phyloP scores from a whole-genome alignment of 2,888 invertebrate genomes.

The Cerceris rybyensis region DNA sequence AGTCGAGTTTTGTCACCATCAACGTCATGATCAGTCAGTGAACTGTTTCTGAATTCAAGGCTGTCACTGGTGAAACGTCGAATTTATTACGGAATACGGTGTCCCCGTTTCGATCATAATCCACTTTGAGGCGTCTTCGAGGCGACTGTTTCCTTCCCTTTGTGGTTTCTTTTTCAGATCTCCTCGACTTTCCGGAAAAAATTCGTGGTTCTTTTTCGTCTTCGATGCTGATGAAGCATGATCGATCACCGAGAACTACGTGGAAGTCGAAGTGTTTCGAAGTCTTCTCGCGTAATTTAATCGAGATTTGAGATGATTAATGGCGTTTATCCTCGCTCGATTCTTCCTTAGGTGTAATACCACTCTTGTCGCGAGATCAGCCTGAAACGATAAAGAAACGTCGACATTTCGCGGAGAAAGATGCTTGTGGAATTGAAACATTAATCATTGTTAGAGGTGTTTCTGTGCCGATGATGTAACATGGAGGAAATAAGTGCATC shows the following conservation, averaged over 20 bases:
- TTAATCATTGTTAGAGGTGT: slow-evolving; percentile 17
- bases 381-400: slow-evolving; percentile 38
- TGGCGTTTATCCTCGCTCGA: slow-evolving; percentile 4
- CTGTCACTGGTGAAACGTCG: neutral
- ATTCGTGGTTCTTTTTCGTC: neutral
- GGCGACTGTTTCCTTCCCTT: too few species aligned
- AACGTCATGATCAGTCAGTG: slow-evolving; percentile 42
- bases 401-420: slow-evolving; percentile 13
- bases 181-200: neutral
- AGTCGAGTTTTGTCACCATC: slow-evolving; percentile 24
- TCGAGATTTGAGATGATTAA: slow-evolving; percentile 22
- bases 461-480: slow-evolving; percentile 3
- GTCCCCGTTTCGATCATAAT: neutral
- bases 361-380: neutral
- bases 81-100: neutral
- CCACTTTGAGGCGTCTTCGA: neutral
- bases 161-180: neutral
- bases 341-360: neutral
- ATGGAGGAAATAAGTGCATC: neutral
- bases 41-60: neutral
- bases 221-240: slow-evolving; percentile 20
- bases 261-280: slow-evolving; percentile 7
- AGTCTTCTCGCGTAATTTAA: neutral
- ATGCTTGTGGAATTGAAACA: slow-evolving; percentile 1
- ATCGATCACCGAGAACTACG: slow-evolving; percentile 7